These are phyloP conservation scores for Prenolepis imparis DNA, from an alignment of 2,888 invertebrate species.

Conservation along the genomic window DNA sequence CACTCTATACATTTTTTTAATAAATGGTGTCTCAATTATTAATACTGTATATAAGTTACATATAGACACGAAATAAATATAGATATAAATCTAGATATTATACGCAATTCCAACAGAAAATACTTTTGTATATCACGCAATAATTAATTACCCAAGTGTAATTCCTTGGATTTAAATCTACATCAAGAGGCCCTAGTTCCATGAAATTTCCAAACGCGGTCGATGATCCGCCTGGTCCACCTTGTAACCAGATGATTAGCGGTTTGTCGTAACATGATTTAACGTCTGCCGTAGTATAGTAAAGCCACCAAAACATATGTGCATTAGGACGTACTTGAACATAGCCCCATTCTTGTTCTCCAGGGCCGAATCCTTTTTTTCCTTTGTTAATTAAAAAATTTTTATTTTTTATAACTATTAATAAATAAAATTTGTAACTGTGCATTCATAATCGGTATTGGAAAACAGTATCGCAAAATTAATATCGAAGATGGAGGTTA, in stretches of 20 bases:
- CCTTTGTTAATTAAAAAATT: conserved; percentile 49
- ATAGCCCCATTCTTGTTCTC: conserved; percentile 92
- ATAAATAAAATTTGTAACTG: too few species aligned
- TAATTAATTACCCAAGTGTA: conserved; percentile 90
- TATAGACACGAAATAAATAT: neutral
- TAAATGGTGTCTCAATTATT: neutral
- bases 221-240: conserved; percentile 94
- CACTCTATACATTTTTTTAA: neutral
- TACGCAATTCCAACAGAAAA: neutral
- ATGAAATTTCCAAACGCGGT: conserved; percentile 95
- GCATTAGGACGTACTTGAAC: conserved; percentile 91
- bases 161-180: conserved; percentile 90
- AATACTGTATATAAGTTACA: neutral
- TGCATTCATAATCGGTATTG: neutral
- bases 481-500: neutral
- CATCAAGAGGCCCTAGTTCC: conserved; percentile 92
- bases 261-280: conserved; percentile 88
- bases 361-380: conserved; percentile 87
- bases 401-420: neutral
- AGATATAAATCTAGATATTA: neutral
- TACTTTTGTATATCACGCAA: neutral
- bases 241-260: conserved; percentile 95
- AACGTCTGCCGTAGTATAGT: conserved; percentile 90
- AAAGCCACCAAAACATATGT: conserved; percentile 96
- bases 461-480: neutral